Evolutionary conservation across 2,113 vertebrate species (phyloP).

Genomic region (Pampusana beccarii): DNA sequence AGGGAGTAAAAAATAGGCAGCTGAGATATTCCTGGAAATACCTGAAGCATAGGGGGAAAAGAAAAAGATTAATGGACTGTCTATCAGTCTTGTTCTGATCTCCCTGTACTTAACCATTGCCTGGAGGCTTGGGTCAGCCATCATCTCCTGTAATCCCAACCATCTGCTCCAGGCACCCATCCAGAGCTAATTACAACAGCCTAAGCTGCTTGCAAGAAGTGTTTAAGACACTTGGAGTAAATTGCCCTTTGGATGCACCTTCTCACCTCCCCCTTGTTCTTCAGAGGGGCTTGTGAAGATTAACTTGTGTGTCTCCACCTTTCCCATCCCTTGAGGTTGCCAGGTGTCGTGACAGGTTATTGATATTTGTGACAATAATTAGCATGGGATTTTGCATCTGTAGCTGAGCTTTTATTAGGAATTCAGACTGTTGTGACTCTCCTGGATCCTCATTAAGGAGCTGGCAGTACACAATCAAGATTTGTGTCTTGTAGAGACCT

Average conservation of each 20-base stretch:
- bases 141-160: background rate
- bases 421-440: background rate
- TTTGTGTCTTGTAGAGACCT: background rate
- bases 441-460: background rate
- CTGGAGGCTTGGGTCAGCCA: background rate
- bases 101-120: background rate
- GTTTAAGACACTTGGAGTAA: background rate
- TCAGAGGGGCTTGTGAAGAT: background rate
- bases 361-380: background rate
- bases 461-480: background rate
- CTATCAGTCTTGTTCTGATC: background rate
- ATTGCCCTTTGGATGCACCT: background rate
- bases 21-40: background rate
- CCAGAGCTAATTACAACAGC: background rate
- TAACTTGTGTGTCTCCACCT: rapidly evolving
- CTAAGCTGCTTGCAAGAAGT: background rate
- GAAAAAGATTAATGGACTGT: too few species aligned
- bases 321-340: background rate
- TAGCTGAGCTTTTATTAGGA: background rate
- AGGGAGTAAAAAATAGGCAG: background rate
- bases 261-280: background rate
- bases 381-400: background rate
- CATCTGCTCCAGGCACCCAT: background rate
- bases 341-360: background rate
- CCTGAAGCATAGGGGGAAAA: background rate